A percentile compares a stretch with the other conserved stretches of the same genome.
Conservation (phyloP, 2,888 invertebrate species). For the Mesopsocus fuscifrons region DNA sequence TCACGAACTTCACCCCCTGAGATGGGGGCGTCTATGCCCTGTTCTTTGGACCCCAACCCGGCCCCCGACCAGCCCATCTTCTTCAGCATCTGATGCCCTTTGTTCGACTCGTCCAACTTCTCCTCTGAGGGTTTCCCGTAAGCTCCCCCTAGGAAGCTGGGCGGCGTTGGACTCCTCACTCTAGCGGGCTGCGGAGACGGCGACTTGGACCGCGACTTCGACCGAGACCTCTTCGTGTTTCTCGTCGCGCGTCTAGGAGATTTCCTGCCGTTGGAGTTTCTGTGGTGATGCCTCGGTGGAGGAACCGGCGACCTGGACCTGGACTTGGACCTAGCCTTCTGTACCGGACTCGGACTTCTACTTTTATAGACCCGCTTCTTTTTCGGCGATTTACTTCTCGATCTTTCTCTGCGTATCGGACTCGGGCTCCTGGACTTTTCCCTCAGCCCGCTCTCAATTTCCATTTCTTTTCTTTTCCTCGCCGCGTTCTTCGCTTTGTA, state of each 20-base stretch:
- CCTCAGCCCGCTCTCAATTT: constrained; percentile 48
- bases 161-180: constrained; percentile 40
- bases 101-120: constrained; percentile 65
- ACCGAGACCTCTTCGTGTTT: constrained; percentile 21
- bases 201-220: constrained; percentile 31
- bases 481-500: constrained; percentile 91
- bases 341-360: constrained; percentile 22
- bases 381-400: constrained; percentile 46
- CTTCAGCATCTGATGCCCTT: constrained; percentile 89
- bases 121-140: constrained; percentile 36
- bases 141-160: constrained; percentile 43
- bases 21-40: constrained; percentile 90
- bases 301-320: constrained; percentile 27
- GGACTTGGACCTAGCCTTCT: constrained; percentile 27
- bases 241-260: constrained; percentile 28
- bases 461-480: constrained; percentile 71
- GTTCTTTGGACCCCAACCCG: constrained; percentile 84
- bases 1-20: constrained; percentile 82
- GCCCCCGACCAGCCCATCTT: constrained; percentile 98
- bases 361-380: constrained; percentile 47
- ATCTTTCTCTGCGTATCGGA: constrained; percentile 47
- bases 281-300: constrained; percentile 19
- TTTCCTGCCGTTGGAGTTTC: constrained; percentile 27
- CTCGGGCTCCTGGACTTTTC: constrained; percentile 55
- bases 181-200: constrained; percentile 23